Percentiles rank a stretch among this genome's conserved stretches.
Conservation (phyloP, 1,140 invertebrate genomes). For the Lepidostoma basale region DNA sequence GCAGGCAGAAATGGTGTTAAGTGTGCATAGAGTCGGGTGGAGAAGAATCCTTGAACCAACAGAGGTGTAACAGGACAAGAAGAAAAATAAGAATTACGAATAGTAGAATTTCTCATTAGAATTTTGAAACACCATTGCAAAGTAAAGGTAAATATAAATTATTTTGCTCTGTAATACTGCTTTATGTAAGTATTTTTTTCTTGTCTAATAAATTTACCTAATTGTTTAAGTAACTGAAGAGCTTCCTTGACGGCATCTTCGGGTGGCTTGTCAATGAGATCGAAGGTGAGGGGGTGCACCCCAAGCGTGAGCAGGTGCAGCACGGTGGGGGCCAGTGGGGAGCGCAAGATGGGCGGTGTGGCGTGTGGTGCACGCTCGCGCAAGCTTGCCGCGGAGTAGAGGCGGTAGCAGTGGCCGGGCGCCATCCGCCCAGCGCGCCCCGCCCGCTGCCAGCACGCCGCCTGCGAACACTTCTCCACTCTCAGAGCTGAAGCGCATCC, state of each 20-base stretch:
- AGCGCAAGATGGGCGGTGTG: conserved; percentile 84
- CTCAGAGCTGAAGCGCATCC: conserved; percentile 83
- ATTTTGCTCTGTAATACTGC: no score
- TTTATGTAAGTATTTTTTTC: no score
- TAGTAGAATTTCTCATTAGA: no score
- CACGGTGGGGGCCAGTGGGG: conserved; percentile 75
- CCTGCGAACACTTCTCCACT: conserved; percentile 85
- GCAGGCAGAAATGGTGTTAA: no score
- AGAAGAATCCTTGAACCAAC: no score
- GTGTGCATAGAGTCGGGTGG: no score
- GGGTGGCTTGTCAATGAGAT: conserved; percentile 89
- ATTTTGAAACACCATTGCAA: no score
- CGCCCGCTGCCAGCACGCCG: conserved; percentile 89
- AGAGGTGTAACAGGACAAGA: no score
- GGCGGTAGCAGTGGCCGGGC: conserved; percentile 82
- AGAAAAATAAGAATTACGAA: no score
- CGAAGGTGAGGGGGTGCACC: conserved; percentile 82
- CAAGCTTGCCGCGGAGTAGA: conserved; percentile 78
- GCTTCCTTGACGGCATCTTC: conserved; percentile 72
- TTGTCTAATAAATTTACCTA: conserved; percentile 68
- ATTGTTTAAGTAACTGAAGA: conserved; percentile 71
- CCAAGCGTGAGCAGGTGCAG: conserved; percentile 86
- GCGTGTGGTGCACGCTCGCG: conserved; percentile 72
- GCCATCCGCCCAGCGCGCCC: conserved; percentile 89
- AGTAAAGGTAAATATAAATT: no score